phyloP scores from a whole-genome alignment of 2,113 vertebrate genomes.

The Ariopsis seemanni region DNA sequence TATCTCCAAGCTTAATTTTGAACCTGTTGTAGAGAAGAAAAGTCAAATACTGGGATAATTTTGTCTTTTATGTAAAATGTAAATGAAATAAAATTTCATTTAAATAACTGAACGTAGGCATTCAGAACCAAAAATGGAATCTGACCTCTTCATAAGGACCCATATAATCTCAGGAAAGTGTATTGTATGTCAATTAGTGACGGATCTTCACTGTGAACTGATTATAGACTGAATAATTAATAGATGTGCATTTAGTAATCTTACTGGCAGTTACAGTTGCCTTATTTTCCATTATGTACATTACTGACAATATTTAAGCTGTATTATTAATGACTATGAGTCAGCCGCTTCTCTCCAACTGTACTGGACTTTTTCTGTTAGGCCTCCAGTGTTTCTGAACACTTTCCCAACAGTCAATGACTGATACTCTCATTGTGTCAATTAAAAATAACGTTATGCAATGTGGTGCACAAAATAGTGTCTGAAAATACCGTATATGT shows the following conservation, averaged over 20 bases:
- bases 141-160: not conserved
- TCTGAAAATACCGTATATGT: not conserved
- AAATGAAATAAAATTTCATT: not conserved
- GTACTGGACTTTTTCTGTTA: not conserved
- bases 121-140: not conserved
- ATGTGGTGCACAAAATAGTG: not conserved
- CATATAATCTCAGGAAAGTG: not conserved
- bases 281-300: not conserved
- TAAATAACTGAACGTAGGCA: not conserved
- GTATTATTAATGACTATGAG: not conserved
- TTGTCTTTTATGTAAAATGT: not conserved
- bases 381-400: not conserved
- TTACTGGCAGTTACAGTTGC: not conserved
- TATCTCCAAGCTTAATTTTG: slow-evolving; percentile 78
- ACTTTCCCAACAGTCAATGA: not conserved
- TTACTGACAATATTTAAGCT: not conserved
- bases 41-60: not conserved
- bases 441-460: not conserved
- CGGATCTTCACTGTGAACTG: not conserved
- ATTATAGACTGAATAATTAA: not conserved
- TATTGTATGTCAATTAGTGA: not conserved
- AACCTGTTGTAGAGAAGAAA: slow-evolving; percentile 66
- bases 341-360: not conserved
- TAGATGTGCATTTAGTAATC: not conserved
- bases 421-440: not conserved